phyloP scores from a whole-genome alignment of 64 coral and sea anemone genomes.

The Trachythela sp. region DNA sequence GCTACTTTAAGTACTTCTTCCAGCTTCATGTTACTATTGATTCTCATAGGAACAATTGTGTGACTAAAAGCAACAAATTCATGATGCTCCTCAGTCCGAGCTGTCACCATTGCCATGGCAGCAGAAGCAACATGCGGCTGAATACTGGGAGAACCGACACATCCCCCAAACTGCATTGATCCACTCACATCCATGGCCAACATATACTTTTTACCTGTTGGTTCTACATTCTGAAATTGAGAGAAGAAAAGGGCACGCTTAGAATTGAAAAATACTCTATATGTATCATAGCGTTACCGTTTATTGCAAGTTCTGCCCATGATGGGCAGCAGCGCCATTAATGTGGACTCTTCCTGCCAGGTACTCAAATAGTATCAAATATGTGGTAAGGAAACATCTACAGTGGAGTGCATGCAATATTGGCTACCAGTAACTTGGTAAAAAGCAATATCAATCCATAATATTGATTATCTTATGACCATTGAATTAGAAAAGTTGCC shows the following conservation, averaged over 20 bases:
- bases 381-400: too few relatives aligned
- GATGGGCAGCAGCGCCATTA: too few relatives aligned
- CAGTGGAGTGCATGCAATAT: too few relatives aligned
- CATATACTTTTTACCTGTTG: constrained; percentile 77
- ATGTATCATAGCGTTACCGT: too few relatives aligned
- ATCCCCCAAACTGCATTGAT: constrained; percentile 71
- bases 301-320: too few relatives aligned
- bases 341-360: too few relatives aligned
- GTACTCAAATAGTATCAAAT: too few relatives aligned
- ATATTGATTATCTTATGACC: too few relatives aligned
- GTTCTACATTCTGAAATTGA: constrained; percentile 51
- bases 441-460: too few relatives aligned
- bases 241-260: background rate
- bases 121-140: constrained; percentile 68
- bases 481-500: too few relatives aligned
- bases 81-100: constrained; percentile 56
- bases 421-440: too few relatives aligned
- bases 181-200: constrained; percentile 89
- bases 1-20: constrained; percentile 61
- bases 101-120: constrained; percentile 91
- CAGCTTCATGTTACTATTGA: constrained; percentile 56
- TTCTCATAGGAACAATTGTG: constrained; percentile 61
- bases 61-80: constrained; percentile 78
- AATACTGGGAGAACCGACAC: constrained; percentile 62
- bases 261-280: too few relatives aligned